Base-by-base conservation (phyloP, 2,888 invertebrate genomes). In the Xanthorhoe spadicearia region DNA sequence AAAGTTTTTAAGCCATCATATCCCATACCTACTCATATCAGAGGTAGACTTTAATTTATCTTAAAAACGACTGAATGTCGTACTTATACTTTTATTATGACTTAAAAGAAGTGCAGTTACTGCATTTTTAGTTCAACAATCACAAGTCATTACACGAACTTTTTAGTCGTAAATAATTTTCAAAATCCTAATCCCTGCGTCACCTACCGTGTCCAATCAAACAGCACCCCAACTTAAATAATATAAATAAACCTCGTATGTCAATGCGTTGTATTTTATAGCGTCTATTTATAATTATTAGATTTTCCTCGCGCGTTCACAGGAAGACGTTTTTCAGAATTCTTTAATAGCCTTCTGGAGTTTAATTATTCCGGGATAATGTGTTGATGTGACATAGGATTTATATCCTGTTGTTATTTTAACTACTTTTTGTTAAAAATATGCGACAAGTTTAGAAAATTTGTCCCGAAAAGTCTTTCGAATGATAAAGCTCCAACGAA, bases 291-390 rank as follows among this genome's bases (percentile, higher is more conserved):
- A 79, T 63, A 61, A 74, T 76, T 78, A 77, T 71, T 75, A 77
- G 77, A 77, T 78, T 79, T 76, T 71, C 74, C 76, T 72, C 66
- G 64, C 71, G 65, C 64, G 66, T 72, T 66, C 32, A 68, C 76
- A 80, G 92, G 92, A 92, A 90, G 90, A 85, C 84, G 81, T 90
- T 87, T 83, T 83, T 74, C 70, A 73, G 70, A 71, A 71, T 72
- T 72, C 70, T 70, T 74, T 74, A 68, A 72, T 72, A 64, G 70
- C 5, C 48, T 69, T 61, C 66, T 68, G 58, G 68, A 62, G 51
- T 68, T 72, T 69, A 70, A 68, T n/a, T n/a, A n/a, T 70, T 66
- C 66, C 70, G 49, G 52, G 61, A 64, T 66, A 59, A 19, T 52
- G 54, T 63, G 63, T 63, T 67, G 61, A 69, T 55, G 46, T 62